Evolutionary conservation across 2,888 invertebrate genomes (phyloP), one percentile per base, ranked within the genome.

Genomic region (Lithophane ornitopus): DNA sequence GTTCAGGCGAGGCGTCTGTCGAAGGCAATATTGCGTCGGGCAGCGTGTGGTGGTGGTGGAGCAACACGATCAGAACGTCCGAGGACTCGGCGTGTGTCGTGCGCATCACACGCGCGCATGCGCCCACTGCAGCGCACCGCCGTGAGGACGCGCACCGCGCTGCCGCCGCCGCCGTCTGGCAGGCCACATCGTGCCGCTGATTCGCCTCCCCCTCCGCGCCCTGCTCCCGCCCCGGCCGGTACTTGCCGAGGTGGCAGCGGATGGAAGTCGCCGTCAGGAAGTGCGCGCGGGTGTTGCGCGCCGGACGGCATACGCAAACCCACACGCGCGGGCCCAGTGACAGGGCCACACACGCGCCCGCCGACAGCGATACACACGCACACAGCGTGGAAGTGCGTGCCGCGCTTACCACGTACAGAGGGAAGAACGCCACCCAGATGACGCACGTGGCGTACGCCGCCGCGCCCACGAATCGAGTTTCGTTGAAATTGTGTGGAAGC

Each of bases 401-500:
- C 71, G 83, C 88, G 62, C 88, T 82, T 75, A 83, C 91, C 70
- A 82, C 79, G 97, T 98, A 98, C 85, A 98, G 97, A 28, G 98
- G 98, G 56, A 98, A 97, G 93, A 98, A 98, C 22, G 98, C 98
- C 56, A 98, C 95, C 98, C 98, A 98, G 79, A 98, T 98, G 63
- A 98, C 97, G 92, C 98, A 97, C 0, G 98, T 98, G 0, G 98
- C 98, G 94, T 98, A 98, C 97, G 98, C 98, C 41, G 98, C 98
- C 90, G 98, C 98, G 3, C 98, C 98, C 83, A 98, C 98, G 90
- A 97, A 97, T 89, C 97, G 97, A 1, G 97, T 97, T 91, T 98
- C 98, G 95, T 98, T 98, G 93, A 98, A 98, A 93, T 98, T 98
- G 92, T 98, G 98, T 0, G 98, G 98, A 34, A 98, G 97, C 90